phyloP scores from a whole-genome alignment of 2,888 invertebrate species.

The Lathronympha strigana region DNA sequence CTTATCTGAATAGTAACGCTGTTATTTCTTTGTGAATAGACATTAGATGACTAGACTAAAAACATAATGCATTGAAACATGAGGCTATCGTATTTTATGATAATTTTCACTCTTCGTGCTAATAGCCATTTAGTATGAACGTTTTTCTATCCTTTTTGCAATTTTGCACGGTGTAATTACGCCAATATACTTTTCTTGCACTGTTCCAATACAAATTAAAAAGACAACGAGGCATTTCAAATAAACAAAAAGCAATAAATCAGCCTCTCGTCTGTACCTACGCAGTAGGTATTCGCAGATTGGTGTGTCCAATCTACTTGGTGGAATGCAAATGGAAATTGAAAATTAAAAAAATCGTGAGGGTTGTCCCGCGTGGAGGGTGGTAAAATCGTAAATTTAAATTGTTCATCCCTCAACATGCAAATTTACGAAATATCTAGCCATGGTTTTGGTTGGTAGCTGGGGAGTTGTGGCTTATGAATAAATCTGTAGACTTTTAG shows the following conservation, averaged over 20 bases:
- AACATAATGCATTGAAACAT: neutral
- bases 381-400: conserved; percentile 81
- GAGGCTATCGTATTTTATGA: neutral
- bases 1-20: neutral
- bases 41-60: neutral
- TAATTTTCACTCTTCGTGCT: neutral
- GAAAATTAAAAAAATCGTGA: conserved; percentile 82
- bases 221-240: conserved; percentile 39
- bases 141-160: neutral
- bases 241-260: conserved; percentile 40
- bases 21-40: neutral
- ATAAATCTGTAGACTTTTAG: conserved; percentile 38
- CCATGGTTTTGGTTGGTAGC: conserved; percentile 67
- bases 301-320: conserved; percentile 47
- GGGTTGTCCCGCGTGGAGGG: conserved; percentile 73
- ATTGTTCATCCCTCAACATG: conserved; percentile 81
- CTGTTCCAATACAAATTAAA: conserved; percentile 33
- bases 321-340: conserved; percentile 82
- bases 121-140: neutral
- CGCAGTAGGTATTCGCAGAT: conserved; percentile 49
- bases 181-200: conserved; percentile 19
- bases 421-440: conserved; percentile 66
- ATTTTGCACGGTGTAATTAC: neutral
- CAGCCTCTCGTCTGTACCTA: conserved; percentile 45
- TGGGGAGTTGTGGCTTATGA: conserved; percentile 47